Evolutionary conservation across 2,113 vertebrate species (phyloP).

Genomic region (Poecilia latipinna): DNA sequence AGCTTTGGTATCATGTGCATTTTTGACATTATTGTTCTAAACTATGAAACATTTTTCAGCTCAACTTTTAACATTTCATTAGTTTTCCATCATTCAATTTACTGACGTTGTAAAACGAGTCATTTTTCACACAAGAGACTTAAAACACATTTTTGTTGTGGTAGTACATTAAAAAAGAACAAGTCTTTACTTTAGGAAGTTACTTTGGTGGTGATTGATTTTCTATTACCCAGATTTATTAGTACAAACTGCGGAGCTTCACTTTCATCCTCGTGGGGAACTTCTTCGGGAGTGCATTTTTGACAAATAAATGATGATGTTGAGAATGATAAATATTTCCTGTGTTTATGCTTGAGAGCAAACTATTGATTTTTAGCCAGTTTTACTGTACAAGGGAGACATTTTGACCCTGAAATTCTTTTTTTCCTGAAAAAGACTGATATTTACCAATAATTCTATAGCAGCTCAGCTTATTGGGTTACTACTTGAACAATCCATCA

Average conservation of each 20-base stretch:
- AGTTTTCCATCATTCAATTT: background rate
- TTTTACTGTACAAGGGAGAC: background rate
- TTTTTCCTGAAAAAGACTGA: background rate
- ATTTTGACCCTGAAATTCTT: background rate
- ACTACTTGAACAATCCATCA: constrained; percentile 45
- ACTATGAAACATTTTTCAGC: background rate
- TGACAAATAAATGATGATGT: background rate
- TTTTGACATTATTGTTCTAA: background rate
- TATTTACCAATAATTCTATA: background rate
- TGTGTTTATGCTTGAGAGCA: constrained; percentile 3
- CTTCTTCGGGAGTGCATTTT: background rate
- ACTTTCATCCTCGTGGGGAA: background rate
- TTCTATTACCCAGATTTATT: background rate
- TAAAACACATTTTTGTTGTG: background rate
- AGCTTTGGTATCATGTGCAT: background rate
- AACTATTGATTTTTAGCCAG: background rate
- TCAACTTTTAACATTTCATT: no score
- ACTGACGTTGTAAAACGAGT: background rate
- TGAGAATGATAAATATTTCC: constrained; percentile 7
- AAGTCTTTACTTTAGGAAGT: background rate
- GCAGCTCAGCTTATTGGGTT: constrained; percentile 36
- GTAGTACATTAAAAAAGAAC: no score
- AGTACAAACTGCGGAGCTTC: background rate
- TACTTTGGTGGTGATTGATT: background rate
- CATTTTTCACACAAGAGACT: background rate